Evolutionary conservation across 1,140 invertebrate genomes (phyloP), one percentile per base, ranked within the genome.

Genomic region (Procambarus virginalis): DNA sequence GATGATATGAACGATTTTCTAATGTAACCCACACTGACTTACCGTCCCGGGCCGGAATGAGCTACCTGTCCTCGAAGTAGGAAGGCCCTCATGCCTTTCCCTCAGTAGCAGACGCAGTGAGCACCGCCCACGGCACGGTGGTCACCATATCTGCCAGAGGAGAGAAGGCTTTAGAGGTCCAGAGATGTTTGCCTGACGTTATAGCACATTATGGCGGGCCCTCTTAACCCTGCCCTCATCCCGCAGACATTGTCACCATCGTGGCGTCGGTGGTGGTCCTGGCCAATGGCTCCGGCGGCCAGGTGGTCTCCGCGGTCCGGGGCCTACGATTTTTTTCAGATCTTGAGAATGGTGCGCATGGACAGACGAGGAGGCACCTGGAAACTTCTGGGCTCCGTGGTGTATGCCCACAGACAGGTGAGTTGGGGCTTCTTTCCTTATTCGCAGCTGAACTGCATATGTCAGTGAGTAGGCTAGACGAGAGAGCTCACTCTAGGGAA

Each of bases 301-400:
- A 97, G 94, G 96, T 98, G 92, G 97, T 97, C 58, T 98, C 97
- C 45, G 97, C 98, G 49, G 95, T 99, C 92, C 96, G 98, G 77
- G 97, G 97, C 45, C 95, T 99, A 79, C 96, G 98, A 45, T 99
- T 99, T 95, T n/a, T 99, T 99, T 95, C 98, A 99, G 95, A 99
- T 99, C 93, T 95, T 99, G 82, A 96, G 98, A 76, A 99, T 99
- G 98, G 97, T 99, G 83, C 96, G 98, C 80, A 98, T 99, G 96
- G 98, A 99, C 94, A 95, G 98, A 60, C 95, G 97, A 78, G 98
- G 97, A 64, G 98, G 98, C 77, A 98, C 98, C 2, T 99, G 98
- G 98, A 99, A 99, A 94, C 95, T 99, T 64, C 95, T 99, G 75
- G 98, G 97, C 89, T 98, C 97, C 85, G 98, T 99, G 90, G 97